Evolutionary conservation across 1,140 invertebrate genomes (phyloP).

Genomic region (Monochamus saltuarius): DNA sequence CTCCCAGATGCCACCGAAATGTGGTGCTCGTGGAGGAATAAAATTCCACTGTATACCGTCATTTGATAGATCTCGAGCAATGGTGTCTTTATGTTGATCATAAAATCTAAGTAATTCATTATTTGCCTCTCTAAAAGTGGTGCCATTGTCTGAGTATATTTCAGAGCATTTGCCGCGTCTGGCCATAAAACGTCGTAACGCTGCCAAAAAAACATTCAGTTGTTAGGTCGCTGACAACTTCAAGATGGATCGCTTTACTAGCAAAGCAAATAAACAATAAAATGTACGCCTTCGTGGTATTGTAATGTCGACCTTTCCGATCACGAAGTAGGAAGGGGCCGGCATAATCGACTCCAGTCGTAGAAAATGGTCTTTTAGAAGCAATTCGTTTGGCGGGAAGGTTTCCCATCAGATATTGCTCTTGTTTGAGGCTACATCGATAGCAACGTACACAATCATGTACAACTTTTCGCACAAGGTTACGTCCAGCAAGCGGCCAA

Average conservation of each 20-base stretch:
- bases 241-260: conserved; percentile 46
- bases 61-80: neutral
- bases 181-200: conserved; percentile 38
- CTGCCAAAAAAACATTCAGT: conserved; percentile 31
- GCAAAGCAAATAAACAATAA: conserved; percentile 45
- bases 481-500: conserved; percentile 9
- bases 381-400: neutral
- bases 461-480: neutral
- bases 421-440: neutral
- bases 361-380: neutral
- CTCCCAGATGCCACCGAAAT: neutral
- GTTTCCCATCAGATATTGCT: conserved; percentile 10
- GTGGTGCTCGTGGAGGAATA: neutral
- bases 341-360: conserved; percentile 40
- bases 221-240: conserved; percentile 42
- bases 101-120: conserved; percentile 12
- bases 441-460: conserved; percentile 6
- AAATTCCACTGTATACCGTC: neutral
- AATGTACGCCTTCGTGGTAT: conserved; percentile 41
- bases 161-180: conserved; percentile 32
- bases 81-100: neutral
- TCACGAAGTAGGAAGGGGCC: conserved; percentile 30
- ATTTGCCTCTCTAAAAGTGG: conserved; percentile 16
- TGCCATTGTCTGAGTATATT: conserved; percentile 31
- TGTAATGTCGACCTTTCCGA: conserved; percentile 18